phyloP scores from a whole-genome alignment of 1,140 invertebrate species.

The Mesaphorura yosii region DNA sequence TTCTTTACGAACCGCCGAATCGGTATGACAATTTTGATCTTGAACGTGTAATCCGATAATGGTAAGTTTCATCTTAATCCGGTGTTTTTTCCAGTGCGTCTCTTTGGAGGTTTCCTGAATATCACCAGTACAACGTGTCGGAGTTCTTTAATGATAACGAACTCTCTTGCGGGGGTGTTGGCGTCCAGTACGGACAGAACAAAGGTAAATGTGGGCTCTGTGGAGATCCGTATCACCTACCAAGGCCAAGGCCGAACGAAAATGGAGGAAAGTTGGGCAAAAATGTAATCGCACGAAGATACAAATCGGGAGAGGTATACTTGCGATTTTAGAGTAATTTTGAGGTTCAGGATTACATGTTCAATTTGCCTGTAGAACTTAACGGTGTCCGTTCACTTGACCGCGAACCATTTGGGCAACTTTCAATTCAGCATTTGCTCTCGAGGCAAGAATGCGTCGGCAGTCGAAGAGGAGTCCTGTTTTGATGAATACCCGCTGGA shows the following conservation, averaged over 20 bases:
- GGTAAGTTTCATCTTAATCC: too few species aligned
- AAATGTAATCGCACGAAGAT: not conserved
- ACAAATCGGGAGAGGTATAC: not conserved
- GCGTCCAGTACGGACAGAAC: not conserved
- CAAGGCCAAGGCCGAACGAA: not conserved
- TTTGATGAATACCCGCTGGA: constrained; percentile 46
- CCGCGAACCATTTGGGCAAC: constrained; percentile 45
- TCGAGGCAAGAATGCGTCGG: constrained; percentile 42
- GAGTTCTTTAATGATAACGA: too few species aligned
- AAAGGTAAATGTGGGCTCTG: not conserved
- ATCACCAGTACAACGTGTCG: too few species aligned
- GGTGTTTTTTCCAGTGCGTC: too few species aligned
- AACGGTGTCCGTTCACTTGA: constrained; percentile 8
- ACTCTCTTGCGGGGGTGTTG: not conserved
- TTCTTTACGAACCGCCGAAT: too few species aligned
- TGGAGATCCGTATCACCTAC: not conserved
- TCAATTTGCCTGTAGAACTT: constrained; percentile 6
- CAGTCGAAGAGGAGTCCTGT: constrained; percentile 52
- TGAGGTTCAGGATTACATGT: not conserved
- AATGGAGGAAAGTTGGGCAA: not conserved
- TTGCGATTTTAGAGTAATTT: not conserved
- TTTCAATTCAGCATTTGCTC: constrained; percentile 73
- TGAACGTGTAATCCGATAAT: too few species aligned
- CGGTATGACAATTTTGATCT: too few species aligned
- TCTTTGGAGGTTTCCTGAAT: too few species aligned